Conservation (phyloP, 2,888 invertebrate species). For the Taphrorychus bicolor region DNA sequence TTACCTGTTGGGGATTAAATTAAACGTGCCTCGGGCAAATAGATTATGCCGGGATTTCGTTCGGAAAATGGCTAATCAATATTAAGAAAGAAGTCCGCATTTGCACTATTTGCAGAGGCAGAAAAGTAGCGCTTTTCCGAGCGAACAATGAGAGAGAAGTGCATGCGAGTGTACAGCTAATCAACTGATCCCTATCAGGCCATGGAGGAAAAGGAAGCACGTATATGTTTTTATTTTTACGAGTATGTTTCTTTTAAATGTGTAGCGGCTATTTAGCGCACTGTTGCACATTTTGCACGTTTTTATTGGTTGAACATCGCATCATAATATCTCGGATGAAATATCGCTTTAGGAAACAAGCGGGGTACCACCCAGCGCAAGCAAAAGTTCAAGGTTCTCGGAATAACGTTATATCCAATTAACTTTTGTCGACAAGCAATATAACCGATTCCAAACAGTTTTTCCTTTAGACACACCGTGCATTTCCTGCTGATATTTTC, state of each 20-base stretch:
- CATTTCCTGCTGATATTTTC: background rate
- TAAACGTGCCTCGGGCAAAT: background rate
- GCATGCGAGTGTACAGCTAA: constrained; percentile 23
- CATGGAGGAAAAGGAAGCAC: constrained; percentile 18
- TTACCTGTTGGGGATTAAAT: background rate
- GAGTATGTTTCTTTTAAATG: constrained; percentile 14
- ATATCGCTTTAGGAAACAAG: background rate
- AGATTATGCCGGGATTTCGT: constrained; percentile 1
- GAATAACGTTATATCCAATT: background rate
- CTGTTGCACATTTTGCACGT: constrained; percentile 19
- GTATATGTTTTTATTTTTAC: constrained; percentile 17
- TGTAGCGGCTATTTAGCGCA: constrained; percentile 13
- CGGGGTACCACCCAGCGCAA: background rate
- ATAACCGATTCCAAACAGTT: background rate
- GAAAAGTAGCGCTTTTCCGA: no score
- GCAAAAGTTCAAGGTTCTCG: background rate
- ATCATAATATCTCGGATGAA: constrained; percentile 4
- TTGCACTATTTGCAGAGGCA: background rate
- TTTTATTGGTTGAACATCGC: constrained; percentile 6
- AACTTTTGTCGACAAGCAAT: background rate
- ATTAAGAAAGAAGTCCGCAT: background rate
- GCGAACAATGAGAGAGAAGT: no score
- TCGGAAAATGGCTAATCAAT: background rate
- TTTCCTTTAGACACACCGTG: background rate
- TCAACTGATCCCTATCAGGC: constrained; percentile 22